Percentiles rank a stretch among this genome's conserved stretches.
phyloP scores from a whole-genome alignment of 2,113 vertebrate genomes.

The zebrafish (Danio rerio) region DNA sequence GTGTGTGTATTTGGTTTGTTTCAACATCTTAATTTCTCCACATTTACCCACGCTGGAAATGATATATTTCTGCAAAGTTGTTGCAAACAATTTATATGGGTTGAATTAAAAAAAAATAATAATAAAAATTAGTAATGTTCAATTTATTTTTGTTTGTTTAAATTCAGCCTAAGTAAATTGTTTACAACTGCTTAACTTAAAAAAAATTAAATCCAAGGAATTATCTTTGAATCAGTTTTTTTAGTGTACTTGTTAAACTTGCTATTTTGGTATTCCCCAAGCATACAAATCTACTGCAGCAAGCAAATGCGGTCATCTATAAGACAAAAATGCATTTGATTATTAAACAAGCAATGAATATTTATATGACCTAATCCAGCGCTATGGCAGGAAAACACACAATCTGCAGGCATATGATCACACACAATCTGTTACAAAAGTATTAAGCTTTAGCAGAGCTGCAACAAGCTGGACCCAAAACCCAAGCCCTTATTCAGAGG shows the following conservation, averaged over 20 bases:
- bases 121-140: too few species aligned
- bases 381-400: neutral
- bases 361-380: neutral
- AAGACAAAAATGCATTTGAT: neutral
- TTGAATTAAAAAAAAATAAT: too few species aligned
- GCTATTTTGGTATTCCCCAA: neutral
- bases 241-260: neutral
- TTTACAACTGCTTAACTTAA: too few species aligned
- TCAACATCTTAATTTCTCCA: too few species aligned
- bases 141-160: too few species aligned
- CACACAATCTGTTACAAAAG: neutral
- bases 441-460: neutral
- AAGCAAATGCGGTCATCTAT: neutral
- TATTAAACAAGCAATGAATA: neutral
- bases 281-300: neutral
- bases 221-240: too few species aligned
- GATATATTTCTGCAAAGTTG: too few species aligned
- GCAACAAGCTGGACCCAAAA: neutral
- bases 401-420: neutral
- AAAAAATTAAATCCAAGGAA: too few species aligned
- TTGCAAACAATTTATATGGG: too few species aligned
- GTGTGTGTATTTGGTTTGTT: too few species aligned
- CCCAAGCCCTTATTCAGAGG: neutral
- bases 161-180: too few species aligned
- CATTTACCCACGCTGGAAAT: too few species aligned